phyloP scores from a whole-genome alignment of 92 coral and sea anemone species.

The Plumapathes pennacea region DNA sequence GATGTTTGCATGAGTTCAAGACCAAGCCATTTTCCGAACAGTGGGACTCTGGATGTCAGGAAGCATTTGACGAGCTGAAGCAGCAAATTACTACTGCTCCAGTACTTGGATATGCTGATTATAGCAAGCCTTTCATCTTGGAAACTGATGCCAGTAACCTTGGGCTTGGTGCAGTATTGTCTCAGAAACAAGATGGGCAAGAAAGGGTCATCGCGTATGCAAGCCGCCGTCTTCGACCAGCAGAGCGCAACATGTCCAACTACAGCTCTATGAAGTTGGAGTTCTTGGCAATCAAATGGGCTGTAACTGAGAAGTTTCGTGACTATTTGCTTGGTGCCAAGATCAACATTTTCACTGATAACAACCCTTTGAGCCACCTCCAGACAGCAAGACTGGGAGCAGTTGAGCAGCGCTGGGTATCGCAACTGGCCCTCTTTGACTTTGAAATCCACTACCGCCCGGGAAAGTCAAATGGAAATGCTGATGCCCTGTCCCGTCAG shows the following conservation, averaged over 20 bases:
- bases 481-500: constrained; percentile 26
- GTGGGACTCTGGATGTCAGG: constrained; percentile 45
- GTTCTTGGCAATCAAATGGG: constrained; percentile 54
- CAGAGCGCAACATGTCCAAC: constrained; percentile 62
- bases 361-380: constrained; percentile 53
- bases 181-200: constrained; percentile 53
- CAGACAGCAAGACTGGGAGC: constrained; percentile 53
- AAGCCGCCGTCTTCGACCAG: constrained; percentile 45
- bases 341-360: constrained; percentile 53
- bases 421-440: constrained; percentile 52
- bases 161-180: constrained; percentile 44
- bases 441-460: constrained; percentile 58
- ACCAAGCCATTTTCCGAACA: constrained; percentile 23
- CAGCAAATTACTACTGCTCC: constrained; percentile 45
- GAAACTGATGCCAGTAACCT: constrained; percentile 55
- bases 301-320: constrained; percentile 60
- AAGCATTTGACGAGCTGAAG: constrained; percentile 40
- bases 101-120: constrained; percentile 57
- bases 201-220: constrained; percentile 58
- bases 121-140: constrained; percentile 48
- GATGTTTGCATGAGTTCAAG: constrained; percentile 31
- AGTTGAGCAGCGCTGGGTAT: constrained; percentile 54
- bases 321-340: constrained; percentile 54
- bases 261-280: constrained; percentile 63
- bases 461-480: constrained; percentile 28